A percentile compares a stretch with the other conserved stretches of the same genome.
Evolutionary conservation across 2,888 invertebrate species (phyloP).

Genomic region (Melipona bicolor): DNA sequence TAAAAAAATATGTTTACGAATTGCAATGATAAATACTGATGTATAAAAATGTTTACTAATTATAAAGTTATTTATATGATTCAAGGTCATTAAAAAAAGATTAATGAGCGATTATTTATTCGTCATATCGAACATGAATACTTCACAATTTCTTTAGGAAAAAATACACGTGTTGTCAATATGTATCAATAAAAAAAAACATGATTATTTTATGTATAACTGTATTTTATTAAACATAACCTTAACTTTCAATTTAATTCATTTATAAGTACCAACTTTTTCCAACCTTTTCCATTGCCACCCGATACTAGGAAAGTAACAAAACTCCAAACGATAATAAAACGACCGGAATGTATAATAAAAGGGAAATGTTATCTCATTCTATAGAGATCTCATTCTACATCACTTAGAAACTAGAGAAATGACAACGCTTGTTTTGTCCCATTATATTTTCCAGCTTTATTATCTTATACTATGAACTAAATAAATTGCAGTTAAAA

Average conservation of each 20-base stretch:
- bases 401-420: conserved; percentile 1
- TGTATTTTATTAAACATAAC: conserved; percentile 5
- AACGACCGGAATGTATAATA: not conserved
- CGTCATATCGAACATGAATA: not conserved
- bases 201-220: not conserved
- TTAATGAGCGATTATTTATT: not conserved
- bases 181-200: not conserved
- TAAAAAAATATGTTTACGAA: not conserved
- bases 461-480: conserved; percentile 78
- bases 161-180: not conserved
- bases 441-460: conserved; percentile 63
- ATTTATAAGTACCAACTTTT: not conserved
- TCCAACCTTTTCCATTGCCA: not conserved
- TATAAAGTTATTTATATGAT: not conserved
- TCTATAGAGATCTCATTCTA: not conserved
- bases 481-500: conserved; percentile 82
- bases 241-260: not conserved
- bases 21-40: not conserved
- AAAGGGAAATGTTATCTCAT: not conserved
- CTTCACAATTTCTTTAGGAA: not conserved
- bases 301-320: not conserved
- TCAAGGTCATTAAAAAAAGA: no score
- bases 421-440: conserved; percentile 49
- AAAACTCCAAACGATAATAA: not conserved
- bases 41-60: not conserved